phyloP scores from a whole-genome alignment of 2,113 vertebrate species.

The Dermatemys mawii region DNA sequence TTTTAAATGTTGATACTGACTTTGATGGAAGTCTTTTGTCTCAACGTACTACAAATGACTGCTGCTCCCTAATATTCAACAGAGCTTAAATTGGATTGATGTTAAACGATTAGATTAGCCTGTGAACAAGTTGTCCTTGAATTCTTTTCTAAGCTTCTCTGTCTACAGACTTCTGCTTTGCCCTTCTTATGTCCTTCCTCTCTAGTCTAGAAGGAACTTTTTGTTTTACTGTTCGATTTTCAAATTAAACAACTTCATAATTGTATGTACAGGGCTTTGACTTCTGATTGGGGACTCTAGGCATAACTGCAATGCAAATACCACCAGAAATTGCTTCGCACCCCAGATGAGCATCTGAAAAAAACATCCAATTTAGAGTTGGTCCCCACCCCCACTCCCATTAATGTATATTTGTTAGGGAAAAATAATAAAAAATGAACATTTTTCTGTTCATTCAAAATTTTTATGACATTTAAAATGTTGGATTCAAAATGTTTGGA shows the following conservation, averaged over 20 bases:
- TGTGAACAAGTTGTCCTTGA: constrained; percentile 2
- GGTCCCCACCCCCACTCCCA: accelerated
- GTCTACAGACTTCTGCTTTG: not conserved
- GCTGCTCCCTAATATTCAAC: not conserved
- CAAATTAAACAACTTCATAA: constrained; percentile 12
- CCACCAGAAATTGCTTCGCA: not conserved
- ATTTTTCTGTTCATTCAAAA: not conserved
- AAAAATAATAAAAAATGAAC: accelerated
- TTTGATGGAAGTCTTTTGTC: not conserved
- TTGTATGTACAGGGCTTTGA: not conserved
- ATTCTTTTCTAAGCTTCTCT: not conserved
- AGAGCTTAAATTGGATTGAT: constrained; percentile 13
- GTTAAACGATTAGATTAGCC: constrained; percentile 29
- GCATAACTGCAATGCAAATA: not conserved
- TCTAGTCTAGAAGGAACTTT: not conserved
- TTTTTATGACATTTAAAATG: not conserved
- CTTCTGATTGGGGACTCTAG: not conserved
- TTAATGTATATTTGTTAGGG: not conserved
- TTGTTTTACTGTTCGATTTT: constrained; percentile 19
- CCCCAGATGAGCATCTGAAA: accelerated
- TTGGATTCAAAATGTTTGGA: not conserved
- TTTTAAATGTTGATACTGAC: not conserved
- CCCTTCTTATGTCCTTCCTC: constrained; percentile 9
- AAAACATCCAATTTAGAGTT: accelerated
- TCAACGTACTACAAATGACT: not conserved